Evolutionary conservation across 2,888 invertebrate species (phyloP).

Genomic region (Teleiodes luculella): DNA sequence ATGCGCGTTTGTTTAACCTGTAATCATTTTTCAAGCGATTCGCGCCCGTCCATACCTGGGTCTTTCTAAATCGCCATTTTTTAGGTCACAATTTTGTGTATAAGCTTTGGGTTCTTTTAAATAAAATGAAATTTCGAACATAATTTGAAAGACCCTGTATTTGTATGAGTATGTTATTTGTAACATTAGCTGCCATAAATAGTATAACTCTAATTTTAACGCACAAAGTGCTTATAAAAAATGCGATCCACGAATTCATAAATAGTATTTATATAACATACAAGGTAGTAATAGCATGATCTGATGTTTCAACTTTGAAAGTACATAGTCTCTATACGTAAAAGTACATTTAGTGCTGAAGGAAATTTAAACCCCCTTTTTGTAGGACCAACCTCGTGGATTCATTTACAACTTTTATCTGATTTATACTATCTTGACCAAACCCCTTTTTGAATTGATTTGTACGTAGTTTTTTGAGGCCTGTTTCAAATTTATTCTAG

Average conservation of each 20-base stretch:
- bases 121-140: background rate
- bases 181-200: conserved; percentile 35
- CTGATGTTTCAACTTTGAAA: conserved; percentile 12
- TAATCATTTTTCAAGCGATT: conserved; percentile 22
- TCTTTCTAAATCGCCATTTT: conserved; percentile 13
- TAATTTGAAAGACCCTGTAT: conserved; percentile 5
- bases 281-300: background rate
- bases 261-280: background rate
- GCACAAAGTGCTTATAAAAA: conserved; percentile 39
- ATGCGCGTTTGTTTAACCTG: conserved; percentile 19
- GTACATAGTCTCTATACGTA: conserved; percentile 9
- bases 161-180: conserved; percentile 27
- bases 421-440: conserved; percentile 55
- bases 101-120: no score
- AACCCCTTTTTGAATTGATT: conserved; percentile 48
- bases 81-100: no score
- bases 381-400: conserved; percentile 57
- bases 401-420: conserved; percentile 40
- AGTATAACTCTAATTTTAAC: conserved; percentile 29
- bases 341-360: conserved; percentile 1
- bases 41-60: conserved; percentile 41
- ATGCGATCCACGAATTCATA: background rate
- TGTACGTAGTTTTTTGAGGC: conserved; percentile 56
- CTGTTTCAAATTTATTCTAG: conserved; percentile 53
- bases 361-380: conserved; percentile 30